Evolutionary conservation across 2,888 invertebrate species (phyloP).

Genomic region (Pteria penguin): DNA sequence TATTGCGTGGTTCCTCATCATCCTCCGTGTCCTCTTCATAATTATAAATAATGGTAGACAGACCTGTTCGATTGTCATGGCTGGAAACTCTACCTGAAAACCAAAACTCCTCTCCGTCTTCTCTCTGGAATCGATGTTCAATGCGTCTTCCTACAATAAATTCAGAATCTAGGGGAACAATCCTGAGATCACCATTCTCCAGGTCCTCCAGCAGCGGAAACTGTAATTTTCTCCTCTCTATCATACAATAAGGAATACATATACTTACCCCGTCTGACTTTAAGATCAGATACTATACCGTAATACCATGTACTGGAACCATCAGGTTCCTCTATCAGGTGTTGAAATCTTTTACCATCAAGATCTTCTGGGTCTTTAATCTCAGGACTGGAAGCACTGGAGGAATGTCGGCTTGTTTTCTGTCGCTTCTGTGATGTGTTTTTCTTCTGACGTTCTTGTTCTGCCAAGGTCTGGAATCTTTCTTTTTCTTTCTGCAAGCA

Average conservation of each 20-base stretch:
- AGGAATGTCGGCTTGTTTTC: neutral
- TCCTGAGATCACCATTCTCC: neutral
- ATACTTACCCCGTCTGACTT: neutral
- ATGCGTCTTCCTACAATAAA: too few species aligned
- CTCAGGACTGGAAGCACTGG: neutral
- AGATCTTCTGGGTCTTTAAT: neutral
- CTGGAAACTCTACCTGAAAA: too few species aligned
- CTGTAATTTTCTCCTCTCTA: neutral
- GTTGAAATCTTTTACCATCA: neutral
- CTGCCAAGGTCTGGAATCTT: slow-evolving; percentile 10
- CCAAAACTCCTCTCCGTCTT: neutral
- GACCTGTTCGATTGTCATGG: neutral
- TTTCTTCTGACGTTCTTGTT: neutral
- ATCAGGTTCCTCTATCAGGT: neutral
- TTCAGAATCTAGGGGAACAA: neutral
- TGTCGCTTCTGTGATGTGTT: slow-evolving; percentile 2
- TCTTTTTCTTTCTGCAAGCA: slow-evolving; percentile 12
- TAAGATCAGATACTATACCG: too few species aligned
- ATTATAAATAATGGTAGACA: neutral
- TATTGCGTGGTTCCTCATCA: neutral
- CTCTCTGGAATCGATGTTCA: too few species aligned
- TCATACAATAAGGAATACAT: slow-evolving; percentile 11
- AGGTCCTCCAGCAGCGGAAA: neutral
- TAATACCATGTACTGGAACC: slow-evolving; percentile 15
- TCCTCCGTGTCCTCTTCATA: neutral